These are phyloP conservation scores for Meriones unguiculatus DNA, from an alignment of 2,113 vertebrate genomes.

Conservation along the genomic window DNA sequence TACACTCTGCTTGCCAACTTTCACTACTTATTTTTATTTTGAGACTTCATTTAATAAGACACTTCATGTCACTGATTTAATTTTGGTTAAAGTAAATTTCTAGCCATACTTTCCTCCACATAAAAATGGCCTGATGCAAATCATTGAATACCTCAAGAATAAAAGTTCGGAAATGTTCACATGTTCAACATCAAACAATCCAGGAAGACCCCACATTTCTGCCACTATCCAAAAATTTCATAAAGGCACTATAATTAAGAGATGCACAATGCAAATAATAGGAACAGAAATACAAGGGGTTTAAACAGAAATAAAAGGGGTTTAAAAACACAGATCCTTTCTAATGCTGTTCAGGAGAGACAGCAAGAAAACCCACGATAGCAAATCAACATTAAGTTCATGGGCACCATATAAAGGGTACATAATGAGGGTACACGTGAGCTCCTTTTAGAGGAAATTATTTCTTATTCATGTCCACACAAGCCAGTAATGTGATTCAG, in stretches of 20 bases:
- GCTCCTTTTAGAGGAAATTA: no score
- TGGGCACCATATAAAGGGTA: neutral
- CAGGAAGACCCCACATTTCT: neutral
- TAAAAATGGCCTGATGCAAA: neutral
- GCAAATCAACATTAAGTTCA: neutral
- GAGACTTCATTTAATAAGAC: constrained; percentile 33
- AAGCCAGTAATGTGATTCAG: neutral
- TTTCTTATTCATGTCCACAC: neutral
- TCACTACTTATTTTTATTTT: constrained; percentile 33
- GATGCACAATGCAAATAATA: no score
- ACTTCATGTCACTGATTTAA: neutral
- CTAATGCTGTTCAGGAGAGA: neutral
- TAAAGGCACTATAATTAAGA: neutral
- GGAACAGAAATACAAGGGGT: neutral
- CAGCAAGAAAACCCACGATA: neutral
- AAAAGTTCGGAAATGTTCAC: neutral
- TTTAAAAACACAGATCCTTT: neutral
- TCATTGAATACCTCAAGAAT: neutral
- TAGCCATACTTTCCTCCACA: neutral
- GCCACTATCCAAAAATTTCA: neutral
- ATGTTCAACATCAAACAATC: neutral
- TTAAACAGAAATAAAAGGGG: neutral
- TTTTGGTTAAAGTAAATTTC: constrained; percentile 56
- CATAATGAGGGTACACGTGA: neutral
- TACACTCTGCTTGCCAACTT: constrained; percentile 16